Conservation (phyloP, 1,140 invertebrate genomes). For the Arctopsyche grandis region DNA sequence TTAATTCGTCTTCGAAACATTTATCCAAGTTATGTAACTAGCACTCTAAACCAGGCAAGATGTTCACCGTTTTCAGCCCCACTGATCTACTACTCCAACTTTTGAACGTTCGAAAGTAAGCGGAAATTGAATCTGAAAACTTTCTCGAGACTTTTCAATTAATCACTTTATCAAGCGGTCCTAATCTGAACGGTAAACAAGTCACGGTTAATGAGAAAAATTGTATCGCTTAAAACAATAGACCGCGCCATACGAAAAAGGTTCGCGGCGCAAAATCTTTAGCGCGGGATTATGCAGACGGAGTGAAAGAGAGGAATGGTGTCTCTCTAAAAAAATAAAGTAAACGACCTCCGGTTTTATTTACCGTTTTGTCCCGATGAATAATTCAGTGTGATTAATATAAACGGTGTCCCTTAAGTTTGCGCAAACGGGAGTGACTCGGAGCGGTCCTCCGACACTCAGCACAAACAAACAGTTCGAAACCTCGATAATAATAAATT, state of each 20-base stretch:
- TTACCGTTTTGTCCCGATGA: slow-evolving; percentile 26
- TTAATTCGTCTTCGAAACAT: too few relatives aligned
- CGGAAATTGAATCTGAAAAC: background rate
- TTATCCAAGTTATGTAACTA: too few relatives aligned
- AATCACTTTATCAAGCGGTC: background rate
- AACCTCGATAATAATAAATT: slow-evolving; percentile 8
- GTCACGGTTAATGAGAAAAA: slow-evolving; percentile 7
- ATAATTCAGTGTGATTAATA: slow-evolving; percentile 29
- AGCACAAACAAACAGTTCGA: background rate
- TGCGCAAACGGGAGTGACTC: background rate
- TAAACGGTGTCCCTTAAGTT: slow-evolving; percentile 23
- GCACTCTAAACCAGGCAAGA: too few relatives aligned
- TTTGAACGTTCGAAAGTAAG: background rate
- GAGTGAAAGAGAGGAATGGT: background rate
- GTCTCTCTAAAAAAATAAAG: background rate
- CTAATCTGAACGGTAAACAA: background rate
- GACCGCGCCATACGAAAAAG: background rate
- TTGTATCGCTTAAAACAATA: slow-evolving; percentile 1
- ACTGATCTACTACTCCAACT: background rate
- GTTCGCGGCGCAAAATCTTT: background rate
- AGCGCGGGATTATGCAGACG: background rate
- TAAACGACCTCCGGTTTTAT: slow-evolving; percentile 1
- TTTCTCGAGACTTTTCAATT: background rate
- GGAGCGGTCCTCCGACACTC: background rate
- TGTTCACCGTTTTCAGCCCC: too few relatives aligned